Percentiles rank a stretch among this genome's conserved stretches.
phyloP scores from a whole-genome alignment of 2,888 invertebrate genomes.

The Notocelia uddmanniana region DNA sequence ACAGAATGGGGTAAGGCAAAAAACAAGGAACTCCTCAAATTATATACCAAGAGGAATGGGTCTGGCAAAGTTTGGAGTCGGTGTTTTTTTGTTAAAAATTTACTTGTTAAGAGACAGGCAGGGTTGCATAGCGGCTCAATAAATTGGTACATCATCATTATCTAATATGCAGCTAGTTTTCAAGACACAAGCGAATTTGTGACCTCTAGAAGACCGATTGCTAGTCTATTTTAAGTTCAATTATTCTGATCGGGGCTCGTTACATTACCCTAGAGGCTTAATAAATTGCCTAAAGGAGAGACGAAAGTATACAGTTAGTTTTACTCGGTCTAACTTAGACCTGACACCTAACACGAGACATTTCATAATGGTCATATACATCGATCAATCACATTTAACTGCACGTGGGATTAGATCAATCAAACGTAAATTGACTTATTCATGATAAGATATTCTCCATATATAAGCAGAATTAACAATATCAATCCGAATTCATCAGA shows the following conservation, averaged over 20 bases:
- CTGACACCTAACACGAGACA: not conserved
- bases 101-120: not conserved
- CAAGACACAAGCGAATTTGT: conserved; percentile 22
- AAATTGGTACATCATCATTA: conserved; percentile 10
- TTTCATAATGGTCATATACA: not conserved
- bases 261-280: conserved; percentile 36
- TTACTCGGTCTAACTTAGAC: conserved; percentile 11
- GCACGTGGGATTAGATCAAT: too few relatives aligned
- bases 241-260: conserved; percentile 39
- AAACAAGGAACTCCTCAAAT: too few relatives aligned
- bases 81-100: too few relatives aligned
- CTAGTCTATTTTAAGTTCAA: conserved; percentile 28
- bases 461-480: too few relatives aligned
- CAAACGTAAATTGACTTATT: too few relatives aligned
- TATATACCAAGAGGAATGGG: too few relatives aligned
- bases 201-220: conserved; percentile 37
- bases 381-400: too few relatives aligned
- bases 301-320: conserved; percentile 20
- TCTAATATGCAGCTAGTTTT: conserved; percentile 17
- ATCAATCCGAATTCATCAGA: too few relatives aligned
- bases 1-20: too few relatives aligned
- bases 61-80: too few relatives aligned
- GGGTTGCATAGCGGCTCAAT: not conserved
- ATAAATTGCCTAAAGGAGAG: conserved; percentile 36
- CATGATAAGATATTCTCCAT: too few relatives aligned